These are phyloP conservation scores for Teleopsis dalmanni DNA, from an alignment of 1,140 invertebrate species.

Conservation along the genomic window DNA sequence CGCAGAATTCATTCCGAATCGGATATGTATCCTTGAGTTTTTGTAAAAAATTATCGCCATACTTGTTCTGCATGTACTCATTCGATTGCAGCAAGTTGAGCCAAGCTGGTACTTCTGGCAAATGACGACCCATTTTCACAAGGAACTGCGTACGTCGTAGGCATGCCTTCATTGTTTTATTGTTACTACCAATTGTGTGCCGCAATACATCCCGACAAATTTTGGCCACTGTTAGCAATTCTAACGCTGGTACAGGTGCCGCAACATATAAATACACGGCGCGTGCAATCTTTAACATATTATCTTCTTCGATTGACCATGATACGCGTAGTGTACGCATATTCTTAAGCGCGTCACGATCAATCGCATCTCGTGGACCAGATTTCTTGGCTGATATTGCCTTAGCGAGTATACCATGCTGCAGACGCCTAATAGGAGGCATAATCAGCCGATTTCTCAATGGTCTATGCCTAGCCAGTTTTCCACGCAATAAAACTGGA, in stretches of 20 bases:
- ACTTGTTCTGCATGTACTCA: conserved; percentile 17
- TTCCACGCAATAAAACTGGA: not conserved
- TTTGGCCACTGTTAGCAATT: conserved; percentile 28
- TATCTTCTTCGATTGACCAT: conserved; percentile 58
- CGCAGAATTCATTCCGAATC: conserved; percentile 17
- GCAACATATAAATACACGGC: conserved; percentile 58
- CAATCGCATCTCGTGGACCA: conserved; percentile 55
- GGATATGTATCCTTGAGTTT: conserved; percentile 27
- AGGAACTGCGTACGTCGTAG: conserved; percentile 52
- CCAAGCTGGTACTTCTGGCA: conserved; percentile 31
- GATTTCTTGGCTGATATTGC: conserved; percentile 13
- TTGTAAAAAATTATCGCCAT: conserved; percentile 27
- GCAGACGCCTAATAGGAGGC: not conserved
- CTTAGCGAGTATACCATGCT: too few species aligned
- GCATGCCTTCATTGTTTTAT: conserved; percentile 66
- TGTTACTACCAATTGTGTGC: conserved; percentile 48
- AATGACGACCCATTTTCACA: conserved; percentile 24
- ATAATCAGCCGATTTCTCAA: not conserved
- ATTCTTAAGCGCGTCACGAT: conserved; percentile 56
- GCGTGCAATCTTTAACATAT: conserved; percentile 59
- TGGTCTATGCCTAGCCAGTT: not conserved
- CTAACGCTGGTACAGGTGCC: conserved; percentile 46
- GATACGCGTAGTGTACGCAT: conserved; percentile 58
- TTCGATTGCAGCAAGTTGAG: conserved; percentile 34
- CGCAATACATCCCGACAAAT: conserved; percentile 56